These are phyloP conservation scores for Papilio dardanus DNA, from an alignment of 1,140 invertebrate species.

Conservation along the genomic window DNA sequence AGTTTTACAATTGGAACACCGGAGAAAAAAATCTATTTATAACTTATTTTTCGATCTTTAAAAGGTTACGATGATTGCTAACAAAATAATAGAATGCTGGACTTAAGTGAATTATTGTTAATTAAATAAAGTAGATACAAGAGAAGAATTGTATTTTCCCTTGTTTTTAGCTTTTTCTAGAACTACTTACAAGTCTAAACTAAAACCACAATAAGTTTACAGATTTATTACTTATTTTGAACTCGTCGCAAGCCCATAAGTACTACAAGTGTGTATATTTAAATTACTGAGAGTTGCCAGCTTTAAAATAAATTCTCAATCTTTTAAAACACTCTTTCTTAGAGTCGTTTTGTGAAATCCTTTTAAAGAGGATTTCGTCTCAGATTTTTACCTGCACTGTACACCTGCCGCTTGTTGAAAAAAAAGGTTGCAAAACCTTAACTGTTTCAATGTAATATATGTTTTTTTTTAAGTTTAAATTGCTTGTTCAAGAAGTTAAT, in stretches of 20 bases:
- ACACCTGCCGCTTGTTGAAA: constrained; percentile 67
- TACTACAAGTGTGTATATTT: background rate
- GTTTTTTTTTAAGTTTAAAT: background rate
- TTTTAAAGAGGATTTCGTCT: constrained; percentile 36
- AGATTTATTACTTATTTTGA: background rate
- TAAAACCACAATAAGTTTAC: background rate
- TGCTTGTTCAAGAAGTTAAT: background rate
- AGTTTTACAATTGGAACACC: background rate
- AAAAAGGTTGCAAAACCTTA: constrained; percentile 39
- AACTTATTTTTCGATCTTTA: background rate
- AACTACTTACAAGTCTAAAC: background rate
- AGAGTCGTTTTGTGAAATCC: constrained; percentile 38
- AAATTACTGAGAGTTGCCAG: background rate
- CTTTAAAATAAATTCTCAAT: background rate
- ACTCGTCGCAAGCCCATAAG: background rate
- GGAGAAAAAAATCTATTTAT: background rate
- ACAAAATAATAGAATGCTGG: background rate
- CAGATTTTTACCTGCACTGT: constrained; percentile 66
- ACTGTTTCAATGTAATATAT: background rate
- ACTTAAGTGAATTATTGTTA: background rate
- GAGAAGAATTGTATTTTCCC: background rate
- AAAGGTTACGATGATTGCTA: background rate
- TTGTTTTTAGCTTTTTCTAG: background rate
- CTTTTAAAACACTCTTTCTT: constrained; percentile 24
- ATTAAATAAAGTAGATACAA: background rate